These are phyloP conservation scores for Cochlearius cochlearius DNA, from an alignment of 2,113 vertebrate species.

Conservation along the genomic window DNA sequence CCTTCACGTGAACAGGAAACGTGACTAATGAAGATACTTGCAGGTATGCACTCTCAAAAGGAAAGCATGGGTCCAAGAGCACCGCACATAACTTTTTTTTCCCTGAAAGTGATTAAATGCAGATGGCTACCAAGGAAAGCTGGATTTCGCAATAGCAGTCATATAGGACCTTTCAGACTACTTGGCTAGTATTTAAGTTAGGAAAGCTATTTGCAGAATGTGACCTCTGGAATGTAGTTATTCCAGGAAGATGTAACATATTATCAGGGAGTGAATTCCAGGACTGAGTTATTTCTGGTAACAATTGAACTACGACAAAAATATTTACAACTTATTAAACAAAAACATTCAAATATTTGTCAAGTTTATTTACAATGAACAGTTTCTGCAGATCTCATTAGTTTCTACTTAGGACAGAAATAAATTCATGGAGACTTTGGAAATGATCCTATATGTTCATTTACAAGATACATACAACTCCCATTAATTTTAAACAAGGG, in stretches of 20 bases:
- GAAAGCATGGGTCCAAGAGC: not conserved
- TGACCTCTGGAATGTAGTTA: slow-evolving; percentile 50
- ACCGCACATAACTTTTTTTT: not conserved
- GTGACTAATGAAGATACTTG: not conserved
- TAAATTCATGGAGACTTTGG: not conserved
- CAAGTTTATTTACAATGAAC: slow-evolving; percentile 14
- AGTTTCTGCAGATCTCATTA: slow-evolving; percentile 12
- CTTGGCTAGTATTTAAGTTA: slow-evolving; percentile 56
- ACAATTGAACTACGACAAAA: slow-evolving; percentile 7
- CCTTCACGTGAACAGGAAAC: not conserved
- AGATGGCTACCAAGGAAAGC: slow-evolving; percentile 26
- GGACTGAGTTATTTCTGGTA: slow-evolving; percentile 48
- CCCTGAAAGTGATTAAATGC: slow-evolving; percentile 38
- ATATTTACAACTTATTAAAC: slow-evolving; percentile 36
- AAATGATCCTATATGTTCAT: not conserved
- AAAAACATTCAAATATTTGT: slow-evolving; percentile 29
- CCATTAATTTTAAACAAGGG: slow-evolving; percentile 1
- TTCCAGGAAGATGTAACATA: slow-evolving; percentile 55
- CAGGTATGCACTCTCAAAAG: not conserved
- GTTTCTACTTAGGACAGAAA: slow-evolving; percentile 21
- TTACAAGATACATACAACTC: slow-evolving; percentile 22
- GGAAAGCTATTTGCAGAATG: slow-evolving; percentile 55
- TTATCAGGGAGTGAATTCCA: slow-evolving; percentile 35
- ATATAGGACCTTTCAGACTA: slow-evolving; percentile 24
- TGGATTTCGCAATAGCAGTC: not conserved